Base-by-base conservation (phyloP, 2,888 invertebrate genomes). In the Ormyrus pomaceus region DNA sequence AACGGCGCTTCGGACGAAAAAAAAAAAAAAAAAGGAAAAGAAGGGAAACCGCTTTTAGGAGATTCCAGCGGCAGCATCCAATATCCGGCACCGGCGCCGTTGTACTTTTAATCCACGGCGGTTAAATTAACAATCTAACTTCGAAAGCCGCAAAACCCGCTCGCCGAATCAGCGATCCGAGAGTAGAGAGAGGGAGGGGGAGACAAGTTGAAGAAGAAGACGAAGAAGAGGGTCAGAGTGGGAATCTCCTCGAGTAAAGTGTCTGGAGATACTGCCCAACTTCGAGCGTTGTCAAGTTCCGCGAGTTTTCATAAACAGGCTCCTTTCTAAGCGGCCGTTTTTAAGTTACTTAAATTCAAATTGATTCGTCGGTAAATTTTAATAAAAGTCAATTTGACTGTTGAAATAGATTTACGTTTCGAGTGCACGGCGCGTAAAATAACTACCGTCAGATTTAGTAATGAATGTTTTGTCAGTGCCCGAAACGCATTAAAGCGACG, bases 81-180 rank as follows among this genome's bases (percentile, higher is more conserved):
- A 79, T 74, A 74, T 79, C 69, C 55, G 51, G 50, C n/a, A 5
- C 56, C 53, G 59, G 51, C 6, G 6, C 48, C 56, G 74, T 50
- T 66, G 51, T 13, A 75, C 70, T 81, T 74, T 77, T 77, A 77
- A 81, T 81, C 73, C 66, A 13, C 48, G 46, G 56, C 59, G 64
- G 68, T 19, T 70, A 74, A 81, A 77, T 81, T 77, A 81, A 81
- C 77, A 77, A 81, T 81, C 77, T 77, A 81, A 81, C 74, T 81
- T 77, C 51, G 34, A 56, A 51, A 74, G 74, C 69, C 79, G 74
- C 79, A 69, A 79, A 68, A 79, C 65, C 66, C 55, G 53, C 34
- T 68, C 34, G 59, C 59, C 78, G 78, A 77, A 72, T 45, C 70
- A 77, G 70, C 71, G 64, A 19, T 59, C 50, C 74, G 19, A 69